These are phyloP conservation scores for Odiellus spinosus DNA, from an alignment of 2,888 invertebrate species.

Conservation along the genomic window DNA sequence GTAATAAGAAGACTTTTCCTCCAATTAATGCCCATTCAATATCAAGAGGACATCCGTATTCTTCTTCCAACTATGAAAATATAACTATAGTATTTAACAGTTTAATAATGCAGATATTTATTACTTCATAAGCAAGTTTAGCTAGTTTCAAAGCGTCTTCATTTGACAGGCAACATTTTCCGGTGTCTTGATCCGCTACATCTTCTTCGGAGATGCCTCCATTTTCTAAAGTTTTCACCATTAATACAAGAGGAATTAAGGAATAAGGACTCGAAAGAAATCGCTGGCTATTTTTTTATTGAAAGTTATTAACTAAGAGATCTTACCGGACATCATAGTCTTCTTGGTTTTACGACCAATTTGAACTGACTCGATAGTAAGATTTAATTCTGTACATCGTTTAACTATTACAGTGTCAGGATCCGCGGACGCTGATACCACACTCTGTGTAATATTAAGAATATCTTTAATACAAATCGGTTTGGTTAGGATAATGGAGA, in stretches of 20 bases:
- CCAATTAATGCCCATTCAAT: not conserved
- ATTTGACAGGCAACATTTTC: not conserved
- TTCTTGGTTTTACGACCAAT: constrained; percentile 5
- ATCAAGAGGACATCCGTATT: not conserved
- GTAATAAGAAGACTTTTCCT: not conserved
- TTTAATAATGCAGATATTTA: no score
- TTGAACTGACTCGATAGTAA: constrained; percentile 4
- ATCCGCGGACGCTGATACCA: constrained; percentile 59
- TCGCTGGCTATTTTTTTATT: no score
- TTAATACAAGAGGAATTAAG: no score
- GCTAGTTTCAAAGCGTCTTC: not conserved
- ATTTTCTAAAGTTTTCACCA: not conserved
- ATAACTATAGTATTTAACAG: no score
- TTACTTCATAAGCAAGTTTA: not conserved
- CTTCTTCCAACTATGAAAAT: not conserved
- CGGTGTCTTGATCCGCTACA: not conserved
- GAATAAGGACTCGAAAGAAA: no score
- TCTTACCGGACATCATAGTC: no score
- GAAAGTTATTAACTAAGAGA: no score
- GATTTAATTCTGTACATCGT: constrained; percentile 25
- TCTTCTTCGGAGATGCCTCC: not conserved
- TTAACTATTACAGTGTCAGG: constrained; percentile 51
- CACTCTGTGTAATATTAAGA: constrained; percentile 25
- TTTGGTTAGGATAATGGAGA: no score
- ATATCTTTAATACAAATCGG: not conserved